These are phyloP conservation scores for Haliclystus octoradiatus DNA, from an alignment of 30 jellyfish, hydroid and myxozoan genomes.

Conservation along the genomic window DNA sequence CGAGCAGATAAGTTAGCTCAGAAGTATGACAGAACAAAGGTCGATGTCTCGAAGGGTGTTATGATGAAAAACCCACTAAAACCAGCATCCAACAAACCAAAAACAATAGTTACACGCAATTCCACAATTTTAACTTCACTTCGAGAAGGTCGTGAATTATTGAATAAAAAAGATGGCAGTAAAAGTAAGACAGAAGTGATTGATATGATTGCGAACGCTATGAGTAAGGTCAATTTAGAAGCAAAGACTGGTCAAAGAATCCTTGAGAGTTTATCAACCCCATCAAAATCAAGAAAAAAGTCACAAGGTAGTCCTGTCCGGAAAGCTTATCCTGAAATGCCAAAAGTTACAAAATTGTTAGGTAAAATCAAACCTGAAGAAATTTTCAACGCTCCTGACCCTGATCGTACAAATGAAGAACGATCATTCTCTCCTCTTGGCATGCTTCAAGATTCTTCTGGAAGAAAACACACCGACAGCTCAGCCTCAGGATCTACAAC, in stretches of 20 bases:
- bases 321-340: conserved; percentile 79
- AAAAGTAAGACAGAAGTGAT: conserved; percentile 73
- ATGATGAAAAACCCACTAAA: background rate
- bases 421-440: background rate
- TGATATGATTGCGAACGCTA: conserved; percentile 87
- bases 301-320: conserved; percentile 4
- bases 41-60: background rate
- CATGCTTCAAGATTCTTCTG: conserved; percentile 18
- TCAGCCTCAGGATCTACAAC: background rate
- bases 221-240: conserved; percentile 84
- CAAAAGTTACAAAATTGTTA: conserved; percentile 57
- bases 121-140: conserved; percentile 61
- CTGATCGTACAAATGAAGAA: conserved; percentile 1
- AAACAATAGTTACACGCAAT: conserved; percentile 65
- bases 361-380: conserved; percentile 38
- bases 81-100: conserved; percentile 15
- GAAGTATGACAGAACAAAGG: background rate
- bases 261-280: conserved; percentile 4
- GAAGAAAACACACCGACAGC: background rate
- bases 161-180: conserved; percentile 32
- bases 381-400: conserved; percentile 17
- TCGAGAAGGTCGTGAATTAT: conserved; percentile 71
- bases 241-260: conserved; percentile 87
- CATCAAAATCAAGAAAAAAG: background rate
- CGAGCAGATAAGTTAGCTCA: background rate